Evolutionary conservation across 2,797 vertebrate species (phyloP), one percentile per base, ranked within the genome.

Genomic region (Pampus argenteus): DNA sequence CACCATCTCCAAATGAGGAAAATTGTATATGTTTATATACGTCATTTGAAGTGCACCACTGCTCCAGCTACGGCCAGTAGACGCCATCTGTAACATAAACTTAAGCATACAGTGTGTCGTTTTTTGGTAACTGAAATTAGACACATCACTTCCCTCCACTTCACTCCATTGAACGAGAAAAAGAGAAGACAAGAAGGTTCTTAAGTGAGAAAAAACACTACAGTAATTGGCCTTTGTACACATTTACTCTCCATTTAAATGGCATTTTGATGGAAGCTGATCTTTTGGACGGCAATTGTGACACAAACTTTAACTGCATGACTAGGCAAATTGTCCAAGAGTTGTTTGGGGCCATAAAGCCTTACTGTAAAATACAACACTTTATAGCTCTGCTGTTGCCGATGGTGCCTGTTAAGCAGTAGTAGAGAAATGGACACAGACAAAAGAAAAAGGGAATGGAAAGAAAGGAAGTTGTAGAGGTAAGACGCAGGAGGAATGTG

Each of bases 251-350:
- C 50, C 61, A 76, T 85, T 85, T 62, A 76, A 75, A 83, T 85
- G 69, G 61, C 44, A 55, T 70, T 79, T 59, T 71, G 79, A 89
- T 74, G 87, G 80, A 28, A 78, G 61, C 61, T 80, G 75, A 88
- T 88, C 78, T 84, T 79, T 84, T 70, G 69, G 74, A 85, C 72
- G 34, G 79, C 59, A 84, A 81, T 81, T 85, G 79, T 76, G 51
- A 65, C 56, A 70, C 66, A 56, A 28, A 57, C 84, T 87, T 75
- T 66, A 72, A 83, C 59, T 70, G 74, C 79, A 78, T 76, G 76
- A 89, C 78, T 71, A 62, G 73, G 60, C 22, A 73, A 78, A 79
- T 25, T 75, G 73, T 79, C 59, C 23, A 5, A 47, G 29, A 67
- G 71, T 74, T 67, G 74, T 83, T 78, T 72, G 69, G 57, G 63